Evolutionary conservation across 2,888 invertebrate genomes (phyloP).

Genomic region (Pyrrhia umbra): DNA sequence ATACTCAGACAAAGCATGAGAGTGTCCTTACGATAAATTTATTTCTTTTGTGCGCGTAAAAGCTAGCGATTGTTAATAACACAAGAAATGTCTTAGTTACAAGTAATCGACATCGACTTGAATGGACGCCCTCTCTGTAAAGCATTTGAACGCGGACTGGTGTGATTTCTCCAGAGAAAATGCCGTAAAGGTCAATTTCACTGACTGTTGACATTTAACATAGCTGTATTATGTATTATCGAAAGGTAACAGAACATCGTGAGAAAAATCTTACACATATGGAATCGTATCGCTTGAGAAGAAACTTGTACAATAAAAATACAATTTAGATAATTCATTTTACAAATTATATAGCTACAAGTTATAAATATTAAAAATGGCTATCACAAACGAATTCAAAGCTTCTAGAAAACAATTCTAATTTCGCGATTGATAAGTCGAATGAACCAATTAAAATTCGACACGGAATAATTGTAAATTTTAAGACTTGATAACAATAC

Average conservation of each 20-base stretch:
- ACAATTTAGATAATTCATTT: background rate
- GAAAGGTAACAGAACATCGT: constrained; percentile 36
- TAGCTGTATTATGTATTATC: constrained; percentile 14
- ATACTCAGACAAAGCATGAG: constrained; percentile 13
- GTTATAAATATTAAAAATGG: background rate
- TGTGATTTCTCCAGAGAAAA: constrained; percentile 11
- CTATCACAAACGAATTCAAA: constrained; percentile 13
- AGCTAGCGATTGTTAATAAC: background rate
- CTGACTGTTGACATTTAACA: constrained; percentile 32
- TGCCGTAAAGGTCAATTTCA: constrained; percentile 22
- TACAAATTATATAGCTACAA: background rate
- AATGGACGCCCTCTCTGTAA: background rate
- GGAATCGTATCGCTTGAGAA: constrained; percentile 14
- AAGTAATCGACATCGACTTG: background rate
- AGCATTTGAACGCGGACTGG: background rate
- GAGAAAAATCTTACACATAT: constrained; percentile 37
- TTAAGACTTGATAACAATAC: constrained; percentile 35
- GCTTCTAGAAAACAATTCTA: constrained; percentile 16
- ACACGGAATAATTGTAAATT: constrained; percentile 35
- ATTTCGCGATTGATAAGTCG: constrained; percentile 13
- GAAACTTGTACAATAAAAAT: constrained; percentile 7
- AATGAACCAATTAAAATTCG: constrained; percentile 30
- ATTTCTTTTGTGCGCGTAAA: background rate
- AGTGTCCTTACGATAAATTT: constrained; percentile 15
- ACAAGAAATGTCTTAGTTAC: background rate